Conservation (phyloP, 2,797 vertebrate species). For the Novumbra hubbsi region DNA sequence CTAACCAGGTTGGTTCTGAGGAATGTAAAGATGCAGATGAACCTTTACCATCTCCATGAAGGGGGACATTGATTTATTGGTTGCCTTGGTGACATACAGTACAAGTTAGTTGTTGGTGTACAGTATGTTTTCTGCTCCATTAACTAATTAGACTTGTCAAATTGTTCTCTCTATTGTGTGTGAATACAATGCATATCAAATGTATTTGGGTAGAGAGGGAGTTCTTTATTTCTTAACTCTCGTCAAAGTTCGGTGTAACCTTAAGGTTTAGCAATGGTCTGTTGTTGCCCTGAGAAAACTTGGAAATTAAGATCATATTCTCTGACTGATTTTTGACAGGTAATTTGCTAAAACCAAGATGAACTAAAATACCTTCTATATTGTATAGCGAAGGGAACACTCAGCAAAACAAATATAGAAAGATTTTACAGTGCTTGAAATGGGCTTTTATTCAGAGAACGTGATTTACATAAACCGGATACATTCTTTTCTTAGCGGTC, state of each 20-base stretch:
- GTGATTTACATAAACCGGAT: background rate
- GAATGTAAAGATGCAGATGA: constrained; percentile 69
- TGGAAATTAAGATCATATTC: background rate
- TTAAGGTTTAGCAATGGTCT: background rate
- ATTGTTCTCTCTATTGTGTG: background rate
- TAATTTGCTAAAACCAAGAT: background rate
- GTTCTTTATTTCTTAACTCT: background rate
- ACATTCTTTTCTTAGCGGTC: background rate
- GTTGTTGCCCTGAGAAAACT: background rate
- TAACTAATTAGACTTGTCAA: constrained; percentile 10
- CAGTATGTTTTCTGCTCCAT: background rate
- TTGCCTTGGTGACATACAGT: constrained; percentile 67
- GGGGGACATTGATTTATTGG: constrained; percentile 59
- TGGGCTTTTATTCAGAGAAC: background rate
- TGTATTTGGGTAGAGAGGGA: background rate
- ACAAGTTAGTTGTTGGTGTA: constrained; percentile 5
- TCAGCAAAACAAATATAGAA: background rate
- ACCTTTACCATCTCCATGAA: constrained; percentile 64
- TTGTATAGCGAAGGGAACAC: background rate
- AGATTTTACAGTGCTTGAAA: background rate
- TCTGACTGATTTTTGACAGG: constrained; percentile 3
- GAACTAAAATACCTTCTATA: background rate
- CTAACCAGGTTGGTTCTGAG: background rate
- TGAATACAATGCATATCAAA: background rate
- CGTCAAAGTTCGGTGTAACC: background rate